A percentile compares a stretch with the other conserved stretches of the same genome.
Evolutionary conservation across 1,140 invertebrate genomes (phyloP).

Genomic region (Nebria ingens): DNA sequence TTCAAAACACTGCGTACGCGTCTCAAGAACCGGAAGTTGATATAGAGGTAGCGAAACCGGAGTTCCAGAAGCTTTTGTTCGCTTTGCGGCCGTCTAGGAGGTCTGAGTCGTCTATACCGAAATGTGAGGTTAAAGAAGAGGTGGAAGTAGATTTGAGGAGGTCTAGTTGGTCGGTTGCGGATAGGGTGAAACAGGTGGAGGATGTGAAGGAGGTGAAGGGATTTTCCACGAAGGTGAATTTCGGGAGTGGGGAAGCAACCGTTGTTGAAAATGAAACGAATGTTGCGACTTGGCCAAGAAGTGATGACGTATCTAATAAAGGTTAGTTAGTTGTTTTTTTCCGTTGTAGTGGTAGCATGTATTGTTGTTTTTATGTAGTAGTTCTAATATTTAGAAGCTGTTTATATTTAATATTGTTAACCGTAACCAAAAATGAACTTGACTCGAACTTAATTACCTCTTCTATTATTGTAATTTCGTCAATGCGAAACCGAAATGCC

Average conservation of each 20-base stretch:
- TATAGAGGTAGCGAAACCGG: conserved; percentile 21
- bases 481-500: background rate
- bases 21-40: conserved; percentile 5
- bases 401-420: background rate
- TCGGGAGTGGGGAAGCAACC: conserved; percentile 35
- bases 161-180: conserved; percentile 37
- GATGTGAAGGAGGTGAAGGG: conserved; percentile 33
- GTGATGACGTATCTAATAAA: background rate
- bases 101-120: conserved; percentile 16
- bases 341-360: conserved; percentile 13
- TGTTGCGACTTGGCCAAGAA: background rate
- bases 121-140: conserved; percentile 13
- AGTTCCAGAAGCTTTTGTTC: conserved; percentile 33
- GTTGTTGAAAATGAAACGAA: conserved; percentile 27
- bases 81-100: conserved; percentile 26
- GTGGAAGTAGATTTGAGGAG: conserved; percentile 23
- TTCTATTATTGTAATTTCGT: background rate
- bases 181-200: conserved; percentile 34
- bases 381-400: too few species aligned
- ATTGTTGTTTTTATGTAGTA: background rate
- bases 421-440: background rate
- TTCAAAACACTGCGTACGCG: conserved; percentile 25
- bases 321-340: conserved; percentile 16
- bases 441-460: too few species aligned
- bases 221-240: conserved; percentile 47